Conservation (phyloP, 1,140 invertebrate genomes). For the Zaprionus africanus region DNA sequence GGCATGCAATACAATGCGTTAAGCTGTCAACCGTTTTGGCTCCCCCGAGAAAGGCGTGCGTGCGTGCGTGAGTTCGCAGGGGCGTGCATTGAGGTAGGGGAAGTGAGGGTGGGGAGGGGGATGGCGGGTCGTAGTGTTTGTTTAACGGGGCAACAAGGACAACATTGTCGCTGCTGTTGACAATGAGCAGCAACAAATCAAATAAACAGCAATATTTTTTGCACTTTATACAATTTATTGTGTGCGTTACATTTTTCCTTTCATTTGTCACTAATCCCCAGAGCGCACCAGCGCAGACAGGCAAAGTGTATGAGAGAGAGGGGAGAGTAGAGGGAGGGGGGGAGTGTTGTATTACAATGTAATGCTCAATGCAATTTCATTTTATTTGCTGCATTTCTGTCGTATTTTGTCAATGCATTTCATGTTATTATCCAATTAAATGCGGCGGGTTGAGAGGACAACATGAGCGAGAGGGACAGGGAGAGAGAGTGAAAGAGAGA, state of each 20-base stretch:
- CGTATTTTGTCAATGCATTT: conserved; percentile 29
- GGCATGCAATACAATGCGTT: conserved; percentile 21
- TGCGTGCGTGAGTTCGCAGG: not conserved
- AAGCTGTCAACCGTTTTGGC: conserved; percentile 21
- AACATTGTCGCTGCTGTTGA: conserved; percentile 22
- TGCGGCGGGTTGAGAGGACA: not conserved
- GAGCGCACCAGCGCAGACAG: too few species aligned
- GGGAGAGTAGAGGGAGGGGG: not conserved
- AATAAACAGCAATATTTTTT: conserved; percentile 46
- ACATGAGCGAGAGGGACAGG: not conserved
- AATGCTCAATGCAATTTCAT: conserved; percentile 32
- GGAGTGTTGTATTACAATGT: not conserved
- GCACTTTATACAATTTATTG: conserved; percentile 42
- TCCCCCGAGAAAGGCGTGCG: not conserved
- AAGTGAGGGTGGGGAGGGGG: not conserved
- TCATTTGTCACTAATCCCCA: conserved; percentile 23
- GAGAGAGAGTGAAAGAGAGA: not conserved
- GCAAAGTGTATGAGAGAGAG: not conserved
- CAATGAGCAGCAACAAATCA: conserved; percentile 40
- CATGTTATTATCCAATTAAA: conserved; percentile 41
- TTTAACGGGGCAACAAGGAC: conserved; percentile 5
- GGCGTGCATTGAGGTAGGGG: not conserved
- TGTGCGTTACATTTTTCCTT: conserved; percentile 32
- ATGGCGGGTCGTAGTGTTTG: not conserved
- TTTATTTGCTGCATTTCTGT: conserved; percentile 32